Evolutionary conservation across 53 echinoderm and acorn worm genomes (phyloP).

Genomic region (Stichopus horrens): DNA sequence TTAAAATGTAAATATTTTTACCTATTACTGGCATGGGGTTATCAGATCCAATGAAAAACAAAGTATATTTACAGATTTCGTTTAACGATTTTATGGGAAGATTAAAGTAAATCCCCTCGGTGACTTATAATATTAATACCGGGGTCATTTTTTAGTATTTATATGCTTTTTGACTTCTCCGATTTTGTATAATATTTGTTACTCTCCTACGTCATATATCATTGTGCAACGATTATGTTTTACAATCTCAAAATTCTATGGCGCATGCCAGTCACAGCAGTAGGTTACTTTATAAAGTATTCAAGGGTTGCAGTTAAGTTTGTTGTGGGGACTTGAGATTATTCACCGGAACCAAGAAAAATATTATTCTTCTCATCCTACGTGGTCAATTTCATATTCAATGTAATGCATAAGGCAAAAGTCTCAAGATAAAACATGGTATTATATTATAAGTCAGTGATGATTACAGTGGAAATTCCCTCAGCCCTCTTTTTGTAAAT

Average conservation of each 20-base stretch:
- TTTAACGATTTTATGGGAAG: neutral
- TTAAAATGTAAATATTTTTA: conserved; percentile 8
- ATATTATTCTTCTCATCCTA: neutral
- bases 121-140: neutral
- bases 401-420: neutral
- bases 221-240: neutral
- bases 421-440: no score
- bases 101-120: neutral
- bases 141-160: neutral
- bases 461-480: no score
- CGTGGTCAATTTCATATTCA: neutral
- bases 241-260: neutral
- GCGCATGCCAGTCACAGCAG: neutral
- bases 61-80: neutral
- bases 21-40: conserved; percentile 14
- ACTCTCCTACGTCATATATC: neutral
- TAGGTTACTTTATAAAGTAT: neutral
- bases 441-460: no score
- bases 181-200: neutral
- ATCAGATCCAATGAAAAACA: conserved; percentile 1
- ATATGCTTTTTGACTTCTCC: neutral
- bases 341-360: neutral
- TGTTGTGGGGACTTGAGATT: neutral
- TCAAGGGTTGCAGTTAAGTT: neutral
- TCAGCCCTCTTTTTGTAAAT: no score